phyloP scores from a whole-genome alignment of 2,797 vertebrate species.

The Echiichthys vipera region DNA sequence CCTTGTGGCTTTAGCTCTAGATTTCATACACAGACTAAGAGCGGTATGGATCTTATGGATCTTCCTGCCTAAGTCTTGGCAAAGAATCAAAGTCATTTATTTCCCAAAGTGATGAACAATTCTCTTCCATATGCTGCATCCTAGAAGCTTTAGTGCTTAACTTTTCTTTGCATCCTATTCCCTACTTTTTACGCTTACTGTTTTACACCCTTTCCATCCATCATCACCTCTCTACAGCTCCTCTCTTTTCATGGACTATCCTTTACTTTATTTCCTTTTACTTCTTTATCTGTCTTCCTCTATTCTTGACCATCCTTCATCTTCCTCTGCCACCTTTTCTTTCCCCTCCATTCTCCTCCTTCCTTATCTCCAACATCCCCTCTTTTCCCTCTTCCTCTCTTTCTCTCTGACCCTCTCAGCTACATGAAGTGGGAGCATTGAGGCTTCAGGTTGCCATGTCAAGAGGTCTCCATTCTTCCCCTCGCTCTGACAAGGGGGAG shows the following conservation, averaged over 20 bases:
- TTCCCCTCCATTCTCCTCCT: slow-evolving; percentile 25
- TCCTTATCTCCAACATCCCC: slow-evolving; percentile 57
- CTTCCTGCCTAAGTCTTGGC: neutral
- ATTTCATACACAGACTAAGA: neutral
- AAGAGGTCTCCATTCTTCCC: slow-evolving; percentile 86
- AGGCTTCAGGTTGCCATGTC: slow-evolving; percentile 85
- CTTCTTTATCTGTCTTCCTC: neutral
- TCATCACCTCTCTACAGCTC: neutral
- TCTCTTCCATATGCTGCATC: neutral
- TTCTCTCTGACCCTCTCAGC: slow-evolving; percentile 72
- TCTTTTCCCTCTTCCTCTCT: slow-evolving; percentile 59
- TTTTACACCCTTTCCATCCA: neutral
- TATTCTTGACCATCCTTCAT: neutral
- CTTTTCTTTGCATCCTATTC: neutral
- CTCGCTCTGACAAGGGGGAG: slow-evolving; percentile 77
- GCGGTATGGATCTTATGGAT: neutral
- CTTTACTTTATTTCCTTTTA: neutral
- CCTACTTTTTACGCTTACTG: neutral
- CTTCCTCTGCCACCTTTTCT: slow-evolving; percentile 4
- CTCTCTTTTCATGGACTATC: neutral
- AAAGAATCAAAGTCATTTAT: neutral
- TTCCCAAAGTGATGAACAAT: neutral
- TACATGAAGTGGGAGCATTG: slow-evolving; percentile 84
- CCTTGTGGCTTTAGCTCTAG: neutral
- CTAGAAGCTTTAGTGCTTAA: neutral